These are phyloP conservation scores for Cettia cetti DNA, from an alignment of 2,113 vertebrate species.

Conservation along the genomic window DNA sequence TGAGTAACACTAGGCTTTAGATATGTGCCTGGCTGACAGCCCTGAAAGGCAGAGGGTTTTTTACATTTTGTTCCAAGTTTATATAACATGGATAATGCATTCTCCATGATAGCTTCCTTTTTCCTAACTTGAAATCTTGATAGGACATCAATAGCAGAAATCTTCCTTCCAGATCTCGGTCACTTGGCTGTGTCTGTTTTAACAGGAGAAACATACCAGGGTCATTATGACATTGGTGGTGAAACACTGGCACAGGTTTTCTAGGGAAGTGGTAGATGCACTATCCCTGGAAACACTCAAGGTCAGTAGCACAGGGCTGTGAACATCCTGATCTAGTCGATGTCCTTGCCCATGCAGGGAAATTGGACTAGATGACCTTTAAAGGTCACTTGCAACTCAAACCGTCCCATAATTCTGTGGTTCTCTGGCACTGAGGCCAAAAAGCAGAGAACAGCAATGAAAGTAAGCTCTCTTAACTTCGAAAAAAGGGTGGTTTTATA, in stretches of 20 bases:
- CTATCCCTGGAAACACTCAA: not conserved
- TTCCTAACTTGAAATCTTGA: not conserved
- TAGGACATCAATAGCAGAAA: not conserved
- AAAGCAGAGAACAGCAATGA: not conserved
- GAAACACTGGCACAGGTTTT: not conserved
- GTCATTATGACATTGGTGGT: not conserved
- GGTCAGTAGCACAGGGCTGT: not conserved
- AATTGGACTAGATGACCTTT: not conserved
- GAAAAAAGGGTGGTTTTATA: not conserved
- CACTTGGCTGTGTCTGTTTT: not conserved
- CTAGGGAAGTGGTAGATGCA: not conserved
- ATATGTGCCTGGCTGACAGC: not conserved
- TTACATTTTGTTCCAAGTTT: not conserved
- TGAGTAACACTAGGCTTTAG: not conserved
- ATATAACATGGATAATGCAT: not conserved
- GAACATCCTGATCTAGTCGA: not conserved
- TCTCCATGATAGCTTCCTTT: not conserved
- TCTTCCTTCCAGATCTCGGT: not conserved
- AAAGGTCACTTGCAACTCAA: not conserved
- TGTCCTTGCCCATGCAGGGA: too few species aligned
- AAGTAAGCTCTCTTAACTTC: not conserved
- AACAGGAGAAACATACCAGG: not conserved
- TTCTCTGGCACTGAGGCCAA: not conserved
- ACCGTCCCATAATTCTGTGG: not conserved
- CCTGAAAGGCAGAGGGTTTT: not conserved